These are phyloP conservation scores for Gerris buenoi DNA, from an alignment of 1,140 invertebrate species.

Conservation along the genomic window DNA sequence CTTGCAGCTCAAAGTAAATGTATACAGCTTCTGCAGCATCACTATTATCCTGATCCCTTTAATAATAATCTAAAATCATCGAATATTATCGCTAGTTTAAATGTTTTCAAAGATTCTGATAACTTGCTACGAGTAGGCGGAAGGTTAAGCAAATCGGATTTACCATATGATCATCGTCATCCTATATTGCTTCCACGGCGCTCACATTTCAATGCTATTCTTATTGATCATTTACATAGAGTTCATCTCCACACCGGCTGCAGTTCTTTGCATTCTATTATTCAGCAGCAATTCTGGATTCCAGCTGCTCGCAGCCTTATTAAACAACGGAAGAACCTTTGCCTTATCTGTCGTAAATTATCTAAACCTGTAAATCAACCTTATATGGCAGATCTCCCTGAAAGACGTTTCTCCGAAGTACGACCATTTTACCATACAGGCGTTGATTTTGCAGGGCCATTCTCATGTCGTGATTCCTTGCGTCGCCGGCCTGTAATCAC, in stretches of 20 bases:
- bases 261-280: constrained; percentile 15
- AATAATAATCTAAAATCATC: too few relatives aligned
- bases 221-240: constrained; percentile 25
- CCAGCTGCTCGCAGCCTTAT: constrained; percentile 18
- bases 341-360: constrained; percentile 21
- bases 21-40: too few relatives aligned
- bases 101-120: constrained; percentile 15
- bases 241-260: constrained; percentile 23
- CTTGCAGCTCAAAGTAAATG: too few relatives aligned
- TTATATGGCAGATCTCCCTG: constrained; percentile 27
- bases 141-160: constrained; percentile 11
- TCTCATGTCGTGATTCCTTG: constrained; percentile 24
- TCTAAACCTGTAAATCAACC: constrained; percentile 13
- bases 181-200: constrained; percentile 15
- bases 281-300: constrained; percentile 26
- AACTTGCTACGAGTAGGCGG: constrained; percentile 17
- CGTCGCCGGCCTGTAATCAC: constrained; percentile 17
- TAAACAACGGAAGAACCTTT: constrained; percentile 19
- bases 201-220: constrained; percentile 24
- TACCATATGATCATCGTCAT: constrained; percentile 12
- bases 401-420: constrained; percentile 20
- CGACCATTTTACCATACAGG: constrained; percentile 26
- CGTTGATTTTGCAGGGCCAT: constrained; percentile 31
- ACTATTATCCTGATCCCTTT: too few relatives aligned
- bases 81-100: too few relatives aligned